phyloP scores from a whole-genome alignment of 2,888 invertebrate species.

The Lasioglossum villosulum region DNA sequence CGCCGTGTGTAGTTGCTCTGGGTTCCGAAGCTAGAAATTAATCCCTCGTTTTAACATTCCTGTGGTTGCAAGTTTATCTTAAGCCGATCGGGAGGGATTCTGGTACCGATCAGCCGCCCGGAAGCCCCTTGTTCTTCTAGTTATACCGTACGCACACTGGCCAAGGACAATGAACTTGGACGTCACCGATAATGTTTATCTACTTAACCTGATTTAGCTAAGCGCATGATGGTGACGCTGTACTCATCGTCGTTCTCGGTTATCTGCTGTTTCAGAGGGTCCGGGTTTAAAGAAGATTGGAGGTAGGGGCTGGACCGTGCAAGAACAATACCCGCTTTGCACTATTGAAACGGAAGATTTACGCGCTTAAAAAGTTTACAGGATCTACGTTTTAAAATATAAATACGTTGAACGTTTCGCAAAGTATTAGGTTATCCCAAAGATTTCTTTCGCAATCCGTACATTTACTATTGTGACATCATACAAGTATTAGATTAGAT shows the following conservation, averaged over 20 bases:
- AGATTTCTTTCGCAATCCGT: too few relatives aligned
- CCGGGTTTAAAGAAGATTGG: conserved; percentile 25
- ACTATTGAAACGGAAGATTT: neutral
- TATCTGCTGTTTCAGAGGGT: conserved; percentile 73
- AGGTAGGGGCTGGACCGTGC: neutral
- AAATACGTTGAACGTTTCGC: neutral
- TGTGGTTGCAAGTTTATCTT: conserved; percentile 22
- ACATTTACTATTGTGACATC: too few relatives aligned
- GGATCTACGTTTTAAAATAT: neutral
- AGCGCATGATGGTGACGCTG: conserved; percentile 65
- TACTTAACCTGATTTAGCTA: conserved; percentile 62
- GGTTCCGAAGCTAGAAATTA: conserved; percentile 15
- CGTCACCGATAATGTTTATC: conserved; percentile 58
- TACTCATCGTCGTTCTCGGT: conserved; percentile 69
- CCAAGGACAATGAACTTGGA: conserved; percentile 62
- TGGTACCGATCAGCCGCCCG: neutral
- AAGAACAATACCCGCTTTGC: neutral
- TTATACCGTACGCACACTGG: conserved; percentile 18
- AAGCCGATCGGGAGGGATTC: conserved; percentile 39
- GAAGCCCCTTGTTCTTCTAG: conserved; percentile 43
- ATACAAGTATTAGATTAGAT: too few relatives aligned
- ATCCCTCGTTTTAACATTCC: conserved; percentile 24
- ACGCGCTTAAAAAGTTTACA: neutral
- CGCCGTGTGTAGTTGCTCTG: neutral
- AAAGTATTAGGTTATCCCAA: neutral